Evolutionary conservation across 2,797 vertebrate species (phyloP), one percentile per base, ranked within the genome.

Genomic region (Scyliorhinus canicula): DNA sequence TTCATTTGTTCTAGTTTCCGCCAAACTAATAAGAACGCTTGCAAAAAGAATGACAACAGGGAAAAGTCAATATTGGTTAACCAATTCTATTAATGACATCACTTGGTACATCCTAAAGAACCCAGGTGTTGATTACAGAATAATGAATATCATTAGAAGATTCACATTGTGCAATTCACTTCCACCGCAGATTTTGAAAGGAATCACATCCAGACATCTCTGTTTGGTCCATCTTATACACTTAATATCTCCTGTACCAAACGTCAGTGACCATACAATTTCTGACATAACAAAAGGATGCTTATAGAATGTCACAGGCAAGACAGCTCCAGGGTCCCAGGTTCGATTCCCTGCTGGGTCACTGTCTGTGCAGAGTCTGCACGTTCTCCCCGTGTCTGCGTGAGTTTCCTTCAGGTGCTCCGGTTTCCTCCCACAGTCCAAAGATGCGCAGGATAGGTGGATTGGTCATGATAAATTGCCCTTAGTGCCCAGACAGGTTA

Each of bases 1-100:
- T 95, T 95, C n/a, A 71, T 60, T 95, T 19, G 82, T 2, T 93
- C 57, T 95, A 52, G 44, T 47, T 67, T 24, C 95, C 0, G 7
- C 52, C 55, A n/a, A 90, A 82, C 40, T 55, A 35, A 67, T n/a
- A 44, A 93, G 63, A 93, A 24, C 14, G 40, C 35, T 57, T 35
- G n/a, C 40, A 24, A 65, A 93, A 93, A 65, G 11, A 67, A 63
- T 24, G 9, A 21, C 57, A 93, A 7, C 26, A 69, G 60, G 63
- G 63, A 93, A 93, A 93, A 93, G 91, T 26, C 47, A 31, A 16
- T 7, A 93, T 65, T 93, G n/a, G 88, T 90, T 63, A 93, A 65
- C 21, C n/a, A 93, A 19, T 93, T 65, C 88, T 63, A 60, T 24
- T 44, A 91, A 93, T 44, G 16, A 31, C 11, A 57, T 35, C 88